These are phyloP conservation scores for Parauchenoglanis punctatus DNA, from an alignment of 2,797 vertebrate genomes.

Conservation along the genomic window DNA sequence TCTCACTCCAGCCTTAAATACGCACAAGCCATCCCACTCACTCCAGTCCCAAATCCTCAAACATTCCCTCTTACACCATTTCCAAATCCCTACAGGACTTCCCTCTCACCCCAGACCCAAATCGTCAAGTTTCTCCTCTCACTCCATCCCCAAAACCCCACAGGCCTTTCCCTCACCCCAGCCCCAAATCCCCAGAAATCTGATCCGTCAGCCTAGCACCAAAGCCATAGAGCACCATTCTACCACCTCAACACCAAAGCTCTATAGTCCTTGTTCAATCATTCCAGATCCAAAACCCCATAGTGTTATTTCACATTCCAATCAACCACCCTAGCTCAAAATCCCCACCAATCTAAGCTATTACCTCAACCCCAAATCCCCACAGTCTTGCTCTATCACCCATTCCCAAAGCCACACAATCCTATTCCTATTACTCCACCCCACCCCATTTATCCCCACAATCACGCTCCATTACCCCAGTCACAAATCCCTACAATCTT, in stretches of 20 bases:
- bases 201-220: background rate
- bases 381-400: background rate
- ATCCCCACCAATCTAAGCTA: background rate
- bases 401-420: background rate
- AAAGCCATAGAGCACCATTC: background rate
- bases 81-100: background rate
- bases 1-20: background rate
- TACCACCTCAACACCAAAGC: background rate
- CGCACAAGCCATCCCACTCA: background rate
- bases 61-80: no score
- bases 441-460: background rate
- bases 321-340: background rate
- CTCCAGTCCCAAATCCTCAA: background rate
- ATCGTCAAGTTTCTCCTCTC: background rate
- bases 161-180: no score
- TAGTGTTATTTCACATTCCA: constrained; percentile 3
- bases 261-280: background rate
- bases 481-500: constrained; percentile 12
- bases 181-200: background rate
- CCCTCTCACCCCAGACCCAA: background rate
- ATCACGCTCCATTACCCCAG: background rate
- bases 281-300: background rate
- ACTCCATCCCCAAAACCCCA: background rate
- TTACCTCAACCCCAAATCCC: background rate
- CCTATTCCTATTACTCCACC: constrained; percentile 4